Percentiles rank a stretch among this genome's conserved stretches.
phyloP scores from a whole-genome alignment of 2,797 vertebrate genomes.

The Macrochelys suwanniensis region DNA sequence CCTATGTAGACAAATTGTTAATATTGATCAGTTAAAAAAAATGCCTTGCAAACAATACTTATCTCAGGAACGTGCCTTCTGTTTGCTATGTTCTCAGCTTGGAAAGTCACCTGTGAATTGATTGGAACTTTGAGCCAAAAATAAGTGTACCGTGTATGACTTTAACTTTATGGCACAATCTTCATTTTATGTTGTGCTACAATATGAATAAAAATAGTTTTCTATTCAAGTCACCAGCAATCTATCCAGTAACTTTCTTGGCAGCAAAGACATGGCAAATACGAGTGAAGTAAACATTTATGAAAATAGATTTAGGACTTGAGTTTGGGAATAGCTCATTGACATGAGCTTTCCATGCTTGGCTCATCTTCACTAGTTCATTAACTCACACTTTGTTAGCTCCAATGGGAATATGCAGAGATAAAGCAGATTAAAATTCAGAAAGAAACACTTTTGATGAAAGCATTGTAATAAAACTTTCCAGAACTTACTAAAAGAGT shows the following conservation, averaged over 20 bases:
- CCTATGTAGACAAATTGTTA: neutral
- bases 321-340: rapidly evolving
- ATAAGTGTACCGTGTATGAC: neutral
- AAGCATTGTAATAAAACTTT: neutral
- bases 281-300: neutral
- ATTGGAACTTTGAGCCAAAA: neutral
- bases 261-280: neutral
- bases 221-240: neutral
- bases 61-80: neutral
- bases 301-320: neutral
- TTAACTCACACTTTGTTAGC: neutral
- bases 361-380: rapidly evolving
- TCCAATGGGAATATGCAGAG: neutral
- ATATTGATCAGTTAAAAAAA: neutral
- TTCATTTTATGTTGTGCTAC: neutral
- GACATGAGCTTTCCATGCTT: neutral
- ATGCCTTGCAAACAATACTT: neutral
- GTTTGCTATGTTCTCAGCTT: neutral
- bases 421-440: neutral
- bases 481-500: neutral
- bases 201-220: neutral
- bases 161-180: neutral
- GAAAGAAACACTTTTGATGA: neutral
- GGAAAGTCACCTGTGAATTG: neutral
- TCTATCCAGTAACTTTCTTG: neutral